Evolutionary conservation across 2,113 vertebrate genomes (phyloP), one percentile per base, ranked within the genome.

Genomic region (Papio anubis): DNA sequence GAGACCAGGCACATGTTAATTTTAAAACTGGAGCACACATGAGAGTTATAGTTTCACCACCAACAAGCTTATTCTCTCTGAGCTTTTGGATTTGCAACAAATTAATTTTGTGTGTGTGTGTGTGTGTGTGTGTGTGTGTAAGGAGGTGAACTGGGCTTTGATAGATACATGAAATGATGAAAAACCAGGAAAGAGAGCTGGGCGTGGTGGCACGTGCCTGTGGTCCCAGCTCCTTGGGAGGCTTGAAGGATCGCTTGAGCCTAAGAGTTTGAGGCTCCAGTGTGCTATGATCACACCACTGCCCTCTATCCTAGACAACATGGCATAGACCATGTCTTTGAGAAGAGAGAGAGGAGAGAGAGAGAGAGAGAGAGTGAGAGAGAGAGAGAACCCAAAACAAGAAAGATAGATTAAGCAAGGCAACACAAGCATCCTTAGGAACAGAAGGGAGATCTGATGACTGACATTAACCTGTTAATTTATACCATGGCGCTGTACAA

Each of bases 401-500:
- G 61, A 64, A 64, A 64, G 27, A 64, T 2, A 64, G 61, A 38
- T 2, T 6, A 40, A 83, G 17, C 11, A 52, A 75, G 81, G 94
- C 43, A 73, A 50, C 91, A 88, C 35, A 27, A 91, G 61, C 43
- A 21, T 20, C 43, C 25, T 72, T 40, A 23, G 82, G 90, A 64
- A 95, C 30, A 90, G 94, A 96, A 93, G 48, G 94, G 66, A 87
- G 73, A 87, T 84, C 80, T 50, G 94, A 66, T 45, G 78, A 95
- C 66, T 95, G 95, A 23, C 79, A 97, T 94, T 97, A 90, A 98
- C 98, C 93, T 98, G 83, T 98, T 99, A 98, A 99, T 96, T 98
- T 98, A 99, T 98, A 99, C 98, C 98, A 98, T 20, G 82, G 98
- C 98, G 99, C 98, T 99, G 99, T 99, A 99, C 98, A 99, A 99